Evolutionary conservation across 2,797 vertebrate genomes (phyloP).

Genomic region (Amblyraja radiata): DNA sequence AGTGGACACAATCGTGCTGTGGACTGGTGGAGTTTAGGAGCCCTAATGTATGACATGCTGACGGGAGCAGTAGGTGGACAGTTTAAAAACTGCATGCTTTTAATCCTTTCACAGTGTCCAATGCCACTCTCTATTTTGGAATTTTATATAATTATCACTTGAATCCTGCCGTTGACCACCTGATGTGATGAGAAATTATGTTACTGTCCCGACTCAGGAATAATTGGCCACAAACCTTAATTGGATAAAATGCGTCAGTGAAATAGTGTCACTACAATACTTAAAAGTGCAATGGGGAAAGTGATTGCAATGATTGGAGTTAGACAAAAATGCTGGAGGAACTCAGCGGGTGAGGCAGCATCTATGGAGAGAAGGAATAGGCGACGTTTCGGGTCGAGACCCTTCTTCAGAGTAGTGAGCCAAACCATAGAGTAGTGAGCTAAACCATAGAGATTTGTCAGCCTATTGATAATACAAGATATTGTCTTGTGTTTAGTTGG

Average conservation of each 20-base stretch:
- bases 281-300: background rate
- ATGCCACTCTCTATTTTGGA: background rate
- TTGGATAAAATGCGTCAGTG: background rate
- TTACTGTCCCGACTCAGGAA: background rate
- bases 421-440: background rate
- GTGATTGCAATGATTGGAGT: background rate
- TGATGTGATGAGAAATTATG: slow-evolving; percentile 1
- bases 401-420: background rate
- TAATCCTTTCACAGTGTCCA: slow-evolving; percentile 39
- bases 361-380: no score
- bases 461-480: background rate
- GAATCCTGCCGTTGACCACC: background rate
- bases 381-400: no score
- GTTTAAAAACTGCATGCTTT: slow-evolving; percentile 53
- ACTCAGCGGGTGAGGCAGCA: no score
- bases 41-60: slow-evolving; percentile 99
- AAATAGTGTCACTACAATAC: background rate
- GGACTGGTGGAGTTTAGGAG: slow-evolving; percentile 99
- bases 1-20: slow-evolving; percentile 97
- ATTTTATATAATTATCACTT: background rate
- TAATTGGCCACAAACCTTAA: background rate
- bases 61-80: slow-evolving; percentile 91
- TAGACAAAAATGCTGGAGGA: no score
- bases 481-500: background rate
- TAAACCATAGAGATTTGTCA: background rate